Base-by-base conservation (phyloP, 2,797 vertebrate genomes). In the Enteromius anoplus region DNA sequence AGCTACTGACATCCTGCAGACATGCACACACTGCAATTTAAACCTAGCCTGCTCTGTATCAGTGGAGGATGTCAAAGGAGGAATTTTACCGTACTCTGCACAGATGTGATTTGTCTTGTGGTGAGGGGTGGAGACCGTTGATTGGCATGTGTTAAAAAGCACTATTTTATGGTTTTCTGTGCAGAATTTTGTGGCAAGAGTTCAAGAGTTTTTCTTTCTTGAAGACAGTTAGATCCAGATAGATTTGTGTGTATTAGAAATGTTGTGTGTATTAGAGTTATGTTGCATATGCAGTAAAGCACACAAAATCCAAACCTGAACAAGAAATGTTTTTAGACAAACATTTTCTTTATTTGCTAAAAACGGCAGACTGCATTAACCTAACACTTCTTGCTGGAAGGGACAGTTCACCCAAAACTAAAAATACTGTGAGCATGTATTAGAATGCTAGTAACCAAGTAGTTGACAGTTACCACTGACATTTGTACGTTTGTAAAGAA, bases 1-100 rank as follows among this genome's bases (percentile, higher is more conserved):
- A 75, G 71, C 49, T 83, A 7, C 76, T 85, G 85, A 87, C 85
- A 86, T 86, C 71, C 62, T 84, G 73, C 81, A 76, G 71, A 83
- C 85, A 58, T 83, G 69, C 81, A 72, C 76, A 83, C 87, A 65
- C 84, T 86, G 77, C 85, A 88, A 88, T 88, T 88, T 84, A 47
- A 69, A 58, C 14, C 42, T 51, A 21, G n/a, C 75, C 85, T 86
- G 85, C 76, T 80, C 82, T 83, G 80, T 62, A 83, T 86, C 72
- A 58, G 37, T 4, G 60, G 75, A 66, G 64, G 60, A 81, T 81
- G 78, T 85, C 86, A 87, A 7, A 47, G 62, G 55, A 78, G 69
- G 69, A 85, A 87, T 87, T 73, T 81, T 34, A 49, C 51, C 40
- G 47, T 81, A 65, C 66, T 76, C 66, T 66, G 8, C 32, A 81